These are phyloP conservation scores for Microcebus tavaratra DNA, from an alignment of 2,113 vertebrate genomes.

Conservation along the genomic window DNA sequence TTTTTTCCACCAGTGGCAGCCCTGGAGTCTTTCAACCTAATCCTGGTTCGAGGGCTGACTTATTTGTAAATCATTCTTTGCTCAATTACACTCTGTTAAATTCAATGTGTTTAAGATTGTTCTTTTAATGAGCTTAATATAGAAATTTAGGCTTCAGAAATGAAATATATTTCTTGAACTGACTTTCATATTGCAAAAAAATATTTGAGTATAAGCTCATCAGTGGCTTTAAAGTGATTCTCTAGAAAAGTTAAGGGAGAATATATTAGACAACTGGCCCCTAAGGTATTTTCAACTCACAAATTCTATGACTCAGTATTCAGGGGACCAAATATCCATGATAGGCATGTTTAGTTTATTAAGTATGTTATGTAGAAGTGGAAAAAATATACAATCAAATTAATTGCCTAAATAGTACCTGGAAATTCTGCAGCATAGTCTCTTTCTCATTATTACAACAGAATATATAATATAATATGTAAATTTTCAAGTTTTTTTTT, in stretches of 20 bases:
- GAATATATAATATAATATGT: neutral
- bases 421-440: neutral
- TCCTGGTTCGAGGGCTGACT: too few relatives aligned
- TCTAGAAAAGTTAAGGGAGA: neutral
- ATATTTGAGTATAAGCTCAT: neutral
- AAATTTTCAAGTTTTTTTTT: neutral
- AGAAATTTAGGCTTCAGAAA: neutral
- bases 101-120: too few relatives aligned
- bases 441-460: neutral
- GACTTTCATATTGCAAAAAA: neutral
- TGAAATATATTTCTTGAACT: neutral
- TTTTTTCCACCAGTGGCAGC: too few relatives aligned
- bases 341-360: neutral
- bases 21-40: too few relatives aligned
- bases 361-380: neutral
- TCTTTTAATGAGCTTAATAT: neutral
- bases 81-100: too few relatives aligned
- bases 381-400: conserved; percentile 14
- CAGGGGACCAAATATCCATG: neutral
- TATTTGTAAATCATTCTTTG: too few relatives aligned
- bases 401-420: neutral
- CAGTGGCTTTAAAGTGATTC: neutral
- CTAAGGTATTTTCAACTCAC: neutral
- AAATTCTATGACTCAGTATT: neutral
- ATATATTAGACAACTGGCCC: neutral